These are phyloP conservation scores for Rhinichthys klamathensis DNA, from an alignment of 2,113 vertebrate species.

Conservation along the genomic window DNA sequence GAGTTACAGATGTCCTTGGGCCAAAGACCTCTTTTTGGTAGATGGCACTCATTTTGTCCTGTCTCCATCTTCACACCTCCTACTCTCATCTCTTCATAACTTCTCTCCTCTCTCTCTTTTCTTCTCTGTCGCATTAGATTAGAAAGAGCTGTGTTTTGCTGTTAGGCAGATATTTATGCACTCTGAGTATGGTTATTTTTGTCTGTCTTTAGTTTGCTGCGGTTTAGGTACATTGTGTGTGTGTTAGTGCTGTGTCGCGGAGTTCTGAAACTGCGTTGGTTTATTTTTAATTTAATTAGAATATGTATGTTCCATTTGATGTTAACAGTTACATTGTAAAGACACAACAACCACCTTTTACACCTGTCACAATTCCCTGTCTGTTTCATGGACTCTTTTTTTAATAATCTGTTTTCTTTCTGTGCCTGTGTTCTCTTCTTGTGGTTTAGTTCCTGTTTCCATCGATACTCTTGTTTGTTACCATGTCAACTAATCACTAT, in stretches of 20 bases:
- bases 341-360: not conserved
- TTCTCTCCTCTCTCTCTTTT: not conserved
- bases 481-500: no score
- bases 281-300: no score
- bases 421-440: no score
- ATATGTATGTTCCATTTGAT: not conserved
- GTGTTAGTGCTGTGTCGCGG: not conserved
- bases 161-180: not conserved
- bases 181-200: not conserved
- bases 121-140: constrained; percentile 21
- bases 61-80: constrained; percentile 21
- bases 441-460: no score
- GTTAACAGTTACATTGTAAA: not conserved
- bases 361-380: no score
- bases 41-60: constrained; percentile 17
- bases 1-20: constrained; percentile 1
- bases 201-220: not conserved
- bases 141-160: not conserved
- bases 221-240: not conserved
- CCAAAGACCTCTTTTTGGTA: not conserved
- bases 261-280: not conserved
- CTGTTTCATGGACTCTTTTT: no score
- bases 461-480: no score
- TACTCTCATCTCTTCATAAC: not conserved
- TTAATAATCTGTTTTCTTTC: no score